Evolutionary conservation across 2,888 invertebrate species (phyloP).

Genomic region (Drosophila buzzatii): DNA sequence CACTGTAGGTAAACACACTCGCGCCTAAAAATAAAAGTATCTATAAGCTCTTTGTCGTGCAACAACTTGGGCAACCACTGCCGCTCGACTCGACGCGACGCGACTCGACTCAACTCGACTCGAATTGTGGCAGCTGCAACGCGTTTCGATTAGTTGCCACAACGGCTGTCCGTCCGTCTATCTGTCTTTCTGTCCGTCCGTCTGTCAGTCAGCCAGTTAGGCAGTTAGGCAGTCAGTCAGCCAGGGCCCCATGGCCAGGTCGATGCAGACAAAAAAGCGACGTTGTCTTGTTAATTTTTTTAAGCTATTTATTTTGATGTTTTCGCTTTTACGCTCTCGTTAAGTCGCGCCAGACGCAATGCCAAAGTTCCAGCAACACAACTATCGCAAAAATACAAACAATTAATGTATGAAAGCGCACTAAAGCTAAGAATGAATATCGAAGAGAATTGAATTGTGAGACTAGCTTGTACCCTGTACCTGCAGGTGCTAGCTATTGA

Average conservation of each 20-base stretch:
- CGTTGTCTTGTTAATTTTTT: constrained; percentile 81
- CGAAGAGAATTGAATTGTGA: neutral
- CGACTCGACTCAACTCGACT: constrained; percentile 34
- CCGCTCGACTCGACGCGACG: constrained; percentile 30
- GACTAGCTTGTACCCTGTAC: constrained; percentile 10
- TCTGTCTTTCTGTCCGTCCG: constrained; percentile 9
- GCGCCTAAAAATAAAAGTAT: constrained; percentile 74
- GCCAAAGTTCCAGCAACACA: constrained; percentile 55
- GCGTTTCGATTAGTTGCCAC: constrained; percentile 79
- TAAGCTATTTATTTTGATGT: constrained; percentile 82
- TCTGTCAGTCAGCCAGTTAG: constrained; percentile 32
- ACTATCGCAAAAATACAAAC: constrained; percentile 38
- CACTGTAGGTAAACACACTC: constrained; percentile 78
- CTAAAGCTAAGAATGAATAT: constrained; percentile 10
- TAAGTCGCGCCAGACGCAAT: constrained; percentile 71
- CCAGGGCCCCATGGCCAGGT: constrained; percentile 41
- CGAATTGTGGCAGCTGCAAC: constrained; percentile 71
- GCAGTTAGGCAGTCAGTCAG: constrained; percentile 28
- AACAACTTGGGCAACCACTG: constrained; percentile 75
- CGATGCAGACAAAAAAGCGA: constrained; percentile 59
- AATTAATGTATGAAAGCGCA: constrained; percentile 36
- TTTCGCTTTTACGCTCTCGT: constrained; percentile 83
- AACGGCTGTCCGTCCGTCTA: constrained; percentile 62
- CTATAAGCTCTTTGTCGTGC: constrained; percentile 70
- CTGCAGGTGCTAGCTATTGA: neutral